A percentile compares a stretch with the other conserved stretches of the same genome.
phyloP scores from a whole-genome alignment of 1,140 invertebrate species.

The Trypoxylus dichotomus region DNA sequence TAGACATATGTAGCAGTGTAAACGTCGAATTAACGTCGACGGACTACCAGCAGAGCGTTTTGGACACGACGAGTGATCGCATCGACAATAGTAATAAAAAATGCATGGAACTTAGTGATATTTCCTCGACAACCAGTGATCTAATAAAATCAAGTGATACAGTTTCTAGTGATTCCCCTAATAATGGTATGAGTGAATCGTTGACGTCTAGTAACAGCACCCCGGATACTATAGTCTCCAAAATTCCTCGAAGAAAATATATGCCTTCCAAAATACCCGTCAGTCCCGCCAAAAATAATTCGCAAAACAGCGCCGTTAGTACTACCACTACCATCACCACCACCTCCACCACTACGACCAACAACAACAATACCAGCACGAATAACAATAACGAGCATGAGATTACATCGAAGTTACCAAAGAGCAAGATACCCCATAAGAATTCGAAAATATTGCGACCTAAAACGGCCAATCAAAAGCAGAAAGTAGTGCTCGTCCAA shows the following conservation, averaged over 20 bases:
- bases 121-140: slow-evolving; percentile 34
- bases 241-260: slow-evolving; percentile 47
- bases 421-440: slow-evolving; percentile 50
- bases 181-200: slow-evolving; percentile 58
- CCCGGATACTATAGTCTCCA: slow-evolving; percentile 60
- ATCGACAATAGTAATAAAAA: slow-evolving; percentile 27
- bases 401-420: slow-evolving; percentile 48
- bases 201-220: slow-evolving; percentile 68
- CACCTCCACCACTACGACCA: slow-evolving; percentile 34
- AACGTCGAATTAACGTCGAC: slow-evolving; percentile 45
- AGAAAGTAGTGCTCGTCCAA: slow-evolving; percentile 42
- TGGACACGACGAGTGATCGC: slow-evolving; percentile 13
- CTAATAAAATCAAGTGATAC: slow-evolving; percentile 45
- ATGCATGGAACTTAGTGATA: slow-evolving; percentile 30
- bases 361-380: slow-evolving; percentile 47
- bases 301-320: slow-evolving; percentile 31
- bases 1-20: slow-evolving; percentile 51
- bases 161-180: slow-evolving; percentile 31
- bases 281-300: slow-evolving; percentile 28
- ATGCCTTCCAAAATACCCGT: slow-evolving; percentile 46
- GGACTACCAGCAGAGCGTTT: slow-evolving; percentile 41
- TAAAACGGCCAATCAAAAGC: slow-evolving; percentile 27
- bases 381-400: slow-evolving; percentile 52
- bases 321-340: neutral
- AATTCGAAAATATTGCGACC: slow-evolving; percentile 41